phyloP scores from a whole-genome alignment of 2,888 invertebrate species.

The Taenaris catops region DNA sequence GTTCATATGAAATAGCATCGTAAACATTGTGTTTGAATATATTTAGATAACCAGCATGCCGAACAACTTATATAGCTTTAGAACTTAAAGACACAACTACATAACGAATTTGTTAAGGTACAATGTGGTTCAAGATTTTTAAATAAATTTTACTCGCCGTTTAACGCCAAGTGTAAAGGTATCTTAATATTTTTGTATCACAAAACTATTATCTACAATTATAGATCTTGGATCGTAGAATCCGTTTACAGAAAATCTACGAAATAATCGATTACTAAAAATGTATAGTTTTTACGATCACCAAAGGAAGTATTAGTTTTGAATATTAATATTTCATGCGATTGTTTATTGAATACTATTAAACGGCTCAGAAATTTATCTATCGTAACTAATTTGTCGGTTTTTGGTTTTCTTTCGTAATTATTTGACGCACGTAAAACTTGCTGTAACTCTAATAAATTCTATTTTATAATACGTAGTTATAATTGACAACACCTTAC shows the following conservation, averaged over 20 bases:
- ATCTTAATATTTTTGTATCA: conserved; percentile 23
- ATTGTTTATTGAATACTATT: conserved; percentile 25
- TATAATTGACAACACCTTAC: too few relatives aligned
- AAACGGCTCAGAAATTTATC: conserved; percentile 21
- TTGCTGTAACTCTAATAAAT: too few relatives aligned
- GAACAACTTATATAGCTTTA: too few relatives aligned
- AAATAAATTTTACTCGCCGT: too few relatives aligned
- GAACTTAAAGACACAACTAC: too few relatives aligned
- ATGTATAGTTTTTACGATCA: conserved; percentile 26
- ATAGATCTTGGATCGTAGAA: conserved; percentile 29
- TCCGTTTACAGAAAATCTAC: conserved; percentile 36
- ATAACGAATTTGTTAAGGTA: too few relatives aligned
- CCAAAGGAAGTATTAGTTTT: conserved; percentile 34
- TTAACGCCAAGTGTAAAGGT: conserved; percentile 3
- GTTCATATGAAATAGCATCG: too few relatives aligned
- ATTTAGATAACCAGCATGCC: too few relatives aligned
- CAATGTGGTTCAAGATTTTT: too few relatives aligned
- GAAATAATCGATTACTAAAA: conserved; percentile 40
- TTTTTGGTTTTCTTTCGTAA: conserved; percentile 23
- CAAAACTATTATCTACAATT: conserved; percentile 37
- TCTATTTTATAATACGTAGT: too few relatives aligned
- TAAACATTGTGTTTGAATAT: too few relatives aligned
- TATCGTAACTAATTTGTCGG: conserved; percentile 27
- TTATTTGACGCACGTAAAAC: too few relatives aligned
- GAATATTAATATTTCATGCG: conserved; percentile 33